Conservation (phyloP, 2,113 vertebrate genomes). For the Sander vitreus region DNA sequence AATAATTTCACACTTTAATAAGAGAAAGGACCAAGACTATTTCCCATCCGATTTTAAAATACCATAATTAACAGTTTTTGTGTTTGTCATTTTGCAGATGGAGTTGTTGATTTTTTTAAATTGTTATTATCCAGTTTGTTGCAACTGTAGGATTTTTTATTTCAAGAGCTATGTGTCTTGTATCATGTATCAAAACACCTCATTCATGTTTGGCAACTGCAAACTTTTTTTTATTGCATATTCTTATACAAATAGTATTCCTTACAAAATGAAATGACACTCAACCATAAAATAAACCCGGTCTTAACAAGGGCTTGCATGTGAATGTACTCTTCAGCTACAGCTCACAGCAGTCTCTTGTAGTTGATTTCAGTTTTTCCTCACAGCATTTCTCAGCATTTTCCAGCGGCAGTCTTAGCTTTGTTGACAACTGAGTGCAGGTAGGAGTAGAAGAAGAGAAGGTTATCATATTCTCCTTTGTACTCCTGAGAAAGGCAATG, state of each 20-base stretch:
- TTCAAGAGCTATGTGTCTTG: neutral
- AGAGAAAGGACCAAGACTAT: neutral
- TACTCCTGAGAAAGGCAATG: slow-evolving; percentile 88
- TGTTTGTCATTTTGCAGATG: neutral
- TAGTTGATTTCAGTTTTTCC: neutral
- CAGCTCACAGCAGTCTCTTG: neutral
- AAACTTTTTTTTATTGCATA: slow-evolving; percentile 41
- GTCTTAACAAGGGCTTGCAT: neutral
- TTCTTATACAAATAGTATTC: slow-evolving; percentile 15
- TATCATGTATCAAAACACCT: neutral
- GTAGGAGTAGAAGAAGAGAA: slow-evolving; percentile 97
- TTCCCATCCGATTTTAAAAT: neutral
- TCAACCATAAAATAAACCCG: neutral
- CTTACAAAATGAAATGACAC: slow-evolving; percentile 18
- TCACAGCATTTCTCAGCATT: slow-evolving; percentile 81
- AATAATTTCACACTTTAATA: neutral
- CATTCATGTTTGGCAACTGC: neutral
- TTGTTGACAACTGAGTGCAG: slow-evolving; percentile 92
- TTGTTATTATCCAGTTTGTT: neutral
- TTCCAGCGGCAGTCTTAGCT: slow-evolving; percentile 87
- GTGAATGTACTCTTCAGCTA: neutral
- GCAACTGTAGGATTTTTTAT: neutral
- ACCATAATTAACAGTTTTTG: too few species aligned
- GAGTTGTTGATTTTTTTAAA: neutral
- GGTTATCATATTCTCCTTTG: slow-evolving; percentile 94